Conservation (phyloP, 2,797 vertebrate species). For the Onychomys leucogaster region DNA sequence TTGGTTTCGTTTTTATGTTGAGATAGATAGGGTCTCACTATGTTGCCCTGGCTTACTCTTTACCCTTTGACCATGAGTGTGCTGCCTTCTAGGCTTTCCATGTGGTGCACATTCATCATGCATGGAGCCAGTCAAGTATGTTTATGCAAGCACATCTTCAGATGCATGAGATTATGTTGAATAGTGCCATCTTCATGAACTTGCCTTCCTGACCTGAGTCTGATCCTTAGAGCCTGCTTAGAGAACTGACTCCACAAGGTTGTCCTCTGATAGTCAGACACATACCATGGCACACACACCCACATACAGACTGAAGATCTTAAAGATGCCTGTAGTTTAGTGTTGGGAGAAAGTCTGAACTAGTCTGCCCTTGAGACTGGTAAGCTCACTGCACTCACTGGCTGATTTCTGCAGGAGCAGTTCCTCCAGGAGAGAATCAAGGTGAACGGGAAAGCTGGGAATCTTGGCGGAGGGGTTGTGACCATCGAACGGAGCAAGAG, state of each 20-base stretch:
- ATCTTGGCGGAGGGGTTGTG: slow-evolving; percentile 95
- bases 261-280: background rate
- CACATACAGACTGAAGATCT: background rate
- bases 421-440: slow-evolving; percentile 99
- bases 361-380: rapidly evolving
- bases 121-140: background rate
- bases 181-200: background rate
- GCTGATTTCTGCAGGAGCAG: slow-evolving; percentile 91
- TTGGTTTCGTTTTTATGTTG: background rate
- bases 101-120: background rate
- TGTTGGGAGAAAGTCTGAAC: background rate
- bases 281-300: background rate
- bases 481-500: slow-evolving; percentile 98
- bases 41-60: background rate
- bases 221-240: background rate
- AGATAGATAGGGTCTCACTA: background rate
- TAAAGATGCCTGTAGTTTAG: background rate
- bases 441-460: slow-evolving; percentile 97
- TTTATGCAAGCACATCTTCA: background rate
- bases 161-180: too few species aligned
- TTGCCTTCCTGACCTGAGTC: background rate
- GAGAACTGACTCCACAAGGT: background rate
- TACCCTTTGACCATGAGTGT: background rate
- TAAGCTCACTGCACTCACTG: background rate
- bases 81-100: background rate